phyloP scores from a whole-genome alignment of 2,113 vertebrate genomes.

The Sakesphorus luctuosus region DNA sequence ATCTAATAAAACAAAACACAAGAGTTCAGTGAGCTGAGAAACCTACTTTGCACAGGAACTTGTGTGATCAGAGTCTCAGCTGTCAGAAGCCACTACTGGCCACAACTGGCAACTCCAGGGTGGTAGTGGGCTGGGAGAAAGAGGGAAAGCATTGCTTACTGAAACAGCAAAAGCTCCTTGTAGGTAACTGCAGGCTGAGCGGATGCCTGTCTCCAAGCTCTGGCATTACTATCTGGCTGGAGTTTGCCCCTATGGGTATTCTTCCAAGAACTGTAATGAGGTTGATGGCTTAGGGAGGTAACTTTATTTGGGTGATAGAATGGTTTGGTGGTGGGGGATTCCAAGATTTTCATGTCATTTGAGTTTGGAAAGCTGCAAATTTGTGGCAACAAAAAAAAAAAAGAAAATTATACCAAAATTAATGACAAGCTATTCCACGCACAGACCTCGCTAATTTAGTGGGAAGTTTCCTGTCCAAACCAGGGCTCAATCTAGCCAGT shows the following conservation, averaged over 20 bases:
- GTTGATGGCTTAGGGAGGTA: neutral
- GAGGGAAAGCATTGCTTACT: neutral
- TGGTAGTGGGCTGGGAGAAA: neutral
- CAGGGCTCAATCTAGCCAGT: neutral
- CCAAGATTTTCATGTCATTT: neutral
- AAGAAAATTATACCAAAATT: neutral
- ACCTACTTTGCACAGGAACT: neutral
- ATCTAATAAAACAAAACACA: neutral
- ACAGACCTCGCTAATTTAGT: neutral
- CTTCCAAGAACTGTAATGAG: neutral
- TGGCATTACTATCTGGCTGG: neutral
- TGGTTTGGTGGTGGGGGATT: neutral
- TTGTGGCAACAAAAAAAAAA: neutral
- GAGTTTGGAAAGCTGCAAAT: neutral
- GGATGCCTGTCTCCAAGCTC: neutral
- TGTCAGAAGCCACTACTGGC: neutral
- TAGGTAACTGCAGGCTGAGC: neutral
- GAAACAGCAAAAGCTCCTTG: neutral
- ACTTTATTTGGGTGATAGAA: neutral
- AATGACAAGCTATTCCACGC: neutral
- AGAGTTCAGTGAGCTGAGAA: neutral
- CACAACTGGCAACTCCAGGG: neutral
- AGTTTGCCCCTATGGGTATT: rapidly evolving
- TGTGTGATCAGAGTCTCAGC: neutral
- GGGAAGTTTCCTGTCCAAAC: neutral